Conservation (phyloP, 2,888 invertebrate genomes). For the Drosophila mimica region DNA sequence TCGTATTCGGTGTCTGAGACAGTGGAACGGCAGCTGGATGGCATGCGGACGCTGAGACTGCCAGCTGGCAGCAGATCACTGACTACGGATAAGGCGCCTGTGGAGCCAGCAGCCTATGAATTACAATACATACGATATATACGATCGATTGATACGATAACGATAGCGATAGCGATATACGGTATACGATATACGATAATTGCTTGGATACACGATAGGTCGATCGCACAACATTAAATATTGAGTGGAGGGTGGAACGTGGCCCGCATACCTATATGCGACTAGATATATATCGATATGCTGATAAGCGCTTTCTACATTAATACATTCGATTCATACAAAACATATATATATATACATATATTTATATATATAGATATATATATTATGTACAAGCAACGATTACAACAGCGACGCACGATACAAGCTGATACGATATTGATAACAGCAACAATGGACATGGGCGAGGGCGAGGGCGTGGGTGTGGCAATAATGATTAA, state of each 20-base stretch:
- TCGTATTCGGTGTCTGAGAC: conserved; percentile 97
- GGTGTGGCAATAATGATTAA: conserved; percentile 21
- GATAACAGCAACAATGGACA: conserved; percentile 23
- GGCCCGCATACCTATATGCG: conserved; percentile 25
- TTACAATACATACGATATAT: conserved; percentile 79
- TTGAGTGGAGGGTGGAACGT: conserved; percentile 23
- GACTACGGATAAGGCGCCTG: conserved; percentile 85
- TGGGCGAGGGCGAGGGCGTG: conserved; percentile 6
- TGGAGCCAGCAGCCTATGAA: conserved; percentile 88
- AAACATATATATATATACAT: conserved; percentile 1
- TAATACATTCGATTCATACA: conserved; percentile 2
- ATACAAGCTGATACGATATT: conserved; percentile 38
- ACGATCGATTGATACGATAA: conserved; percentile 26
- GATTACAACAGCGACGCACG: conserved; percentile 45
- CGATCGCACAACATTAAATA: conserved; percentile 17
- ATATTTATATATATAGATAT: conserved; percentile 1
- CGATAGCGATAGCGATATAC: conserved; percentile 16
- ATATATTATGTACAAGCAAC: conserved; percentile 16
- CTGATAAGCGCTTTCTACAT: conserved; percentile 26
- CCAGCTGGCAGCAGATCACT: conserved; percentile 88
- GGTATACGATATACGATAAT: conserved; percentile 22
- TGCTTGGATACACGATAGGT: conserved; percentile 17
- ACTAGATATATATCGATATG: conserved; percentile 22
- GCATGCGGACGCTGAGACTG: conserved; percentile 86
- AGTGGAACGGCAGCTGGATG: conserved; percentile 92